Evolutionary conservation across 2,797 vertebrate genomes (phyloP).

Genomic region (Limosa lapponica): DNA sequence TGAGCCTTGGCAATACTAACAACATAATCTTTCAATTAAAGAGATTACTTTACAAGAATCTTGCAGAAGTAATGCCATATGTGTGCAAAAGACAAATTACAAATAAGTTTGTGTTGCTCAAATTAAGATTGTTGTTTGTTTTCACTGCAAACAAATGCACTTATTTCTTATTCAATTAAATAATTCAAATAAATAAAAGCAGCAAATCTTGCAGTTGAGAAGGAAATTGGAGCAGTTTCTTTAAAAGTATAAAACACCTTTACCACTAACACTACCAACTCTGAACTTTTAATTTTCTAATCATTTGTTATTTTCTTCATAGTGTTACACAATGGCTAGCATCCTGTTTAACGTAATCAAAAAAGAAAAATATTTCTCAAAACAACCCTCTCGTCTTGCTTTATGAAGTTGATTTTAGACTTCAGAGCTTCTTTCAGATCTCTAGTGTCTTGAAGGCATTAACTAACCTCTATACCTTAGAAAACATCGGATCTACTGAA

Average conservation of each 20-base stretch:
- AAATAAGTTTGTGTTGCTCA: neutral
- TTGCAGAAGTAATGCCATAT: neutral
- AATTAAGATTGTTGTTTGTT: neutral
- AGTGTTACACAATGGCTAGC: neutral
- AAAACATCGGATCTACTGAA: neutral
- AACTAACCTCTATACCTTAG: neutral
- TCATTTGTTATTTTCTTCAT: neutral
- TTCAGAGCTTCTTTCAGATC: neutral
- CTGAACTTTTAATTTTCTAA: neutral
- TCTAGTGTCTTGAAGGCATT: neutral
- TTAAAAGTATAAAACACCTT: neutral
- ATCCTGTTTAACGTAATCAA: neutral
- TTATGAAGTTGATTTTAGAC: neutral
- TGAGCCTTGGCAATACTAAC: neutral
- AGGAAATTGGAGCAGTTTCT: neutral
- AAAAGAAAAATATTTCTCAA: neutral
- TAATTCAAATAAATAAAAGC: neutral
- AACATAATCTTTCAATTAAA: neutral
- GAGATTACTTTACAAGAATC: neutral
- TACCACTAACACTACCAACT: neutral
- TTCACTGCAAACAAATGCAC: neutral
- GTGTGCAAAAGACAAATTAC: neutral
- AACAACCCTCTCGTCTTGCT: neutral
- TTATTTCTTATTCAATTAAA: neutral
- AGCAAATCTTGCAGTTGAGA: neutral